Conservation (phyloP, 1,140 invertebrate genomes). For the Drosophila albomicans region DNA sequence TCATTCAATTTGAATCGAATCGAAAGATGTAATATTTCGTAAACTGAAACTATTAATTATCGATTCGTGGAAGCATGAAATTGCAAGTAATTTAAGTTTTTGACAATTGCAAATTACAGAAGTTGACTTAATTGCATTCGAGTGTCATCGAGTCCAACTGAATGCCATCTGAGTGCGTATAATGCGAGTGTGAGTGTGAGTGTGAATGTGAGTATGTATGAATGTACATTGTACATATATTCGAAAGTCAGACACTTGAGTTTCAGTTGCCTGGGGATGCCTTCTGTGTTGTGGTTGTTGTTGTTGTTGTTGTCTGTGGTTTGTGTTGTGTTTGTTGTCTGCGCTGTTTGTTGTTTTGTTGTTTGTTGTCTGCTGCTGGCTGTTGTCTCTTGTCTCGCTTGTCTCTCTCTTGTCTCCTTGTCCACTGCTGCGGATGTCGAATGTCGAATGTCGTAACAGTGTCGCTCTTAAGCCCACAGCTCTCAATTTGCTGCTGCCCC, state of each 20-base stretch:
- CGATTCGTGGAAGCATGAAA: not conserved
- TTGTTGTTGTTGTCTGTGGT: not conserved
- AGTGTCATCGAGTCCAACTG: constrained; percentile 12
- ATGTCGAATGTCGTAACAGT: constrained; percentile 27
- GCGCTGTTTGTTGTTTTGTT: not conserved
- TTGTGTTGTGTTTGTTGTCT: not conserved
- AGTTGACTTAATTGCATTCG: constrained; percentile 22
- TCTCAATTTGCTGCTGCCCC: constrained; percentile 14
- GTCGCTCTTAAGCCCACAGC: constrained; percentile 27
- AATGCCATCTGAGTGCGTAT: not conserved
- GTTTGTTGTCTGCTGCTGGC: not conserved
- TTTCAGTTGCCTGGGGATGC: not conserved
- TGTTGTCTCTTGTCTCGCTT: no score
- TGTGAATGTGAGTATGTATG: no score
- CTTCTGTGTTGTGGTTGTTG: not conserved
- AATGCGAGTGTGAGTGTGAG: constrained; percentile 10
- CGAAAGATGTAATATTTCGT: not conserved
- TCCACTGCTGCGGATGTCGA: not conserved
- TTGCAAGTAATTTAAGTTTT: constrained; percentile 18
- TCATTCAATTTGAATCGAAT: not conserved
- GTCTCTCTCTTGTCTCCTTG: no score
- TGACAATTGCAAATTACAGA: constrained; percentile 25
- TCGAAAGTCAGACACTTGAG: constrained; percentile 28
- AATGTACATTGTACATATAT: constrained; percentile 2
- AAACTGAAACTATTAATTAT: not conserved